Percentiles rank a stretch among this genome's conserved stretches.
These are phyloP conservation scores for Dicyrtomina minuta DNA, from an alignment of 2,888 invertebrate species.

Conservation along the genomic window DNA sequence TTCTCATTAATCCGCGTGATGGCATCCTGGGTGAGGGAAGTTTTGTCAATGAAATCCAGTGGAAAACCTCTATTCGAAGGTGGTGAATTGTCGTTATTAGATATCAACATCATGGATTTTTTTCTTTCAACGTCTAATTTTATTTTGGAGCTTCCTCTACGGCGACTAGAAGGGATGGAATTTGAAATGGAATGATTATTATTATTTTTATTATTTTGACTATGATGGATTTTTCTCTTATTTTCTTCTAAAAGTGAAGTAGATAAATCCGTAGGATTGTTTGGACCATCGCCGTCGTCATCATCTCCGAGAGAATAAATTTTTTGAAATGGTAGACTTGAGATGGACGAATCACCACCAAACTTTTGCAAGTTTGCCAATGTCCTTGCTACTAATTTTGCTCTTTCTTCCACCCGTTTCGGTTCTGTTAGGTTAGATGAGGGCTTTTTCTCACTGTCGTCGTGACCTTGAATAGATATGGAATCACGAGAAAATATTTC, in stretches of 20 bases:
- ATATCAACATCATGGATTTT: constrained; percentile 13
- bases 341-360: neutral
- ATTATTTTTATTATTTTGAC: no score
- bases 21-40: constrained; percentile 7
- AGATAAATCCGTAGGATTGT: neutral
- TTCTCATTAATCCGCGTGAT: constrained; percentile 39
- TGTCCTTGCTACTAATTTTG: constrained; percentile 7
- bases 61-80: constrained; percentile 1
- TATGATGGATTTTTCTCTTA: neutral
- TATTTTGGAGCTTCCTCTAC: neutral
- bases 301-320: constrained; percentile 3
- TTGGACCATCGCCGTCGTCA: constrained; percentile 21
- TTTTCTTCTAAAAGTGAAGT: neutral
- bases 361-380: constrained; percentile 17
- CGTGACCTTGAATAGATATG: no score
- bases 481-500: neutral
- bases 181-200: neutral
- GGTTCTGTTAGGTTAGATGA: neutral
- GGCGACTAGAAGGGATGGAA: neutral
- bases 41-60: constrained; percentile 29
- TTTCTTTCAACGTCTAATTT: constrained; percentile 18
- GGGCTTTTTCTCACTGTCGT: neutral
- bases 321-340: constrained; percentile 17
- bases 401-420: constrained; percentile 8
- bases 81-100: constrained; percentile 1